Conservation (phyloP, 2,113 vertebrate species). For the Proterorhinus semilunaris region DNA sequence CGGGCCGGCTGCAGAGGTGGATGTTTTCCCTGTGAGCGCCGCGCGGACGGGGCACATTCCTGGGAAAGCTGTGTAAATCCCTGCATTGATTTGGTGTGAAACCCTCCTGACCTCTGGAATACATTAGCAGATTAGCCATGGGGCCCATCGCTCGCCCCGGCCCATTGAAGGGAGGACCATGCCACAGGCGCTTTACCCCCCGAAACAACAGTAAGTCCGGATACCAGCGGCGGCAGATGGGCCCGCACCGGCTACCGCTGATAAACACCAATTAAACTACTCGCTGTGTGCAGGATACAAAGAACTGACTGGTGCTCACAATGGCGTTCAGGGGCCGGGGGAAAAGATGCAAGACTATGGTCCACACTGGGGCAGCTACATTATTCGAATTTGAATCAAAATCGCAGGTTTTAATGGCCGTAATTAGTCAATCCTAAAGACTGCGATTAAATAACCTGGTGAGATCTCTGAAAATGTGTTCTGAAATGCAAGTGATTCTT, state of each 20-base stretch:
- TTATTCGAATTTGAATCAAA: no score
- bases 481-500: no score
- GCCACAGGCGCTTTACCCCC: constrained; percentile 38
- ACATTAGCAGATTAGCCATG: constrained; percentile 80
- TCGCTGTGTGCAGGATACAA: constrained; percentile 10
- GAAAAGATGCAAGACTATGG: background rate
- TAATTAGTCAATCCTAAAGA: no score
- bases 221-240: constrained; percentile 60
- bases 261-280: constrained; percentile 46
- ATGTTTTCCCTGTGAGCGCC: constrained; percentile 66
- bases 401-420: no score
- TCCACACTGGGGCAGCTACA: no score
- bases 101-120: constrained; percentile 80
- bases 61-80: constrained; percentile 80
- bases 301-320: background rate
- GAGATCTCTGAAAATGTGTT: no score
- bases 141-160: constrained; percentile 58
- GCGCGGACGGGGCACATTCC: constrained; percentile 77
- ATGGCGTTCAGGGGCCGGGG: background rate
- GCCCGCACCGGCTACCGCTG: constrained; percentile 28
- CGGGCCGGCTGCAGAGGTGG: constrained; percentile 67
- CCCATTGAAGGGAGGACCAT: constrained; percentile 51
- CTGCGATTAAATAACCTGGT: no score
- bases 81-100: constrained; percentile 77
- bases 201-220: constrained; percentile 36